Percentiles rank a stretch among this genome's conserved stretches.
phyloP scores from a whole-genome alignment of 1,140 invertebrate genomes.

The Pectinophora gossypiella region DNA sequence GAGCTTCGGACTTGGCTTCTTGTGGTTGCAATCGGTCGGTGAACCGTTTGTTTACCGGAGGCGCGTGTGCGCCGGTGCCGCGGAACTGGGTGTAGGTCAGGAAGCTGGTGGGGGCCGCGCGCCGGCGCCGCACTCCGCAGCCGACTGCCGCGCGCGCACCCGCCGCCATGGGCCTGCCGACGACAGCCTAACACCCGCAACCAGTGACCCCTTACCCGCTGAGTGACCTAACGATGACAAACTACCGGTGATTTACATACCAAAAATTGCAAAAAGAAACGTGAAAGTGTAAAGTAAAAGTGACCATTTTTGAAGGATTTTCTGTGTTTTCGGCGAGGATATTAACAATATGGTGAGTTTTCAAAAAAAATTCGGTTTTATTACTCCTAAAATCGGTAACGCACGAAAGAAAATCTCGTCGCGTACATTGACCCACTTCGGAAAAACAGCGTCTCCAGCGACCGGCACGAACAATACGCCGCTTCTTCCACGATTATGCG shows the following conservation, averaged over 20 bases:
- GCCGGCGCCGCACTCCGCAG: conserved; percentile 42
- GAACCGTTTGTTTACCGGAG: conserved; percentile 71
- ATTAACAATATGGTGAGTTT: conserved; percentile 46
- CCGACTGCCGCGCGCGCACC: conserved; percentile 48
- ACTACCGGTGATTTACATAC: conserved; percentile 27
- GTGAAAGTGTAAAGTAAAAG: conserved; percentile 44
- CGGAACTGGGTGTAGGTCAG: conserved; percentile 57
- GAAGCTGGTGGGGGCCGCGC: conserved; percentile 37
- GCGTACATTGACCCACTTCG: conserved; percentile 37
- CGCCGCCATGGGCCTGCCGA: conserved; percentile 21
- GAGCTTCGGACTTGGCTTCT: conserved; percentile 26
- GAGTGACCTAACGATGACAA: conserved; percentile 47
- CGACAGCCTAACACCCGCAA: conserved; percentile 22
- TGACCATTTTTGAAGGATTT: conserved; percentile 46
- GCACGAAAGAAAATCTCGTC: conserved; percentile 25
- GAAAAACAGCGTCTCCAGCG: conserved; percentile 12
- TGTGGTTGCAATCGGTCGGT: conserved; percentile 59
- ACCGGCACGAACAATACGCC: conserved; percentile 18
- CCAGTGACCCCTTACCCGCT: conserved; percentile 43
- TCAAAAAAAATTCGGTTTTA: not conserved
- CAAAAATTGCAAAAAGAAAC: conserved; percentile 21
- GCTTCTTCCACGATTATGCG: conserved; percentile 13
- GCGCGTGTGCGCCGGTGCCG: conserved; percentile 48
- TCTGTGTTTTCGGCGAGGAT: conserved; percentile 20
- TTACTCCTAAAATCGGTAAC: conserved; percentile 8